phyloP scores from a whole-genome alignment of 2,888 invertebrate species.

The Phengaris alcon region DNA sequence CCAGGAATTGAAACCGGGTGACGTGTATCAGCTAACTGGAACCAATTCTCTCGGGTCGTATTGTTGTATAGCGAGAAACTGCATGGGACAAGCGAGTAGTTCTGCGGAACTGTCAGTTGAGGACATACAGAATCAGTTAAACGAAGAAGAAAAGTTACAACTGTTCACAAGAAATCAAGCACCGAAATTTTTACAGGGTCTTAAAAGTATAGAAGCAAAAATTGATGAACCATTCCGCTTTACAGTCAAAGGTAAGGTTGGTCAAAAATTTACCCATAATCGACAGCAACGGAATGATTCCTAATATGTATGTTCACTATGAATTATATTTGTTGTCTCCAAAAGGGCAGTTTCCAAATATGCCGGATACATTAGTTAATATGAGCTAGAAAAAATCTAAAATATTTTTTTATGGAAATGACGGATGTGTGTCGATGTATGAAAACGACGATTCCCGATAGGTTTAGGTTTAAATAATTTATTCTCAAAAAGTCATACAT shows the following conservation, averaged over 20 bases:
- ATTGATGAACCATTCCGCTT: slow-evolving; percentile 91
- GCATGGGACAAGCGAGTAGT: slow-evolving; percentile 94
- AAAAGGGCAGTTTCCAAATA: no score
- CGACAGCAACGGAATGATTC: no score
- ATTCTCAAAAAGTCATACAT: no score
- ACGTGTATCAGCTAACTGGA: slow-evolving; percentile 94
- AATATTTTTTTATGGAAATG: no score
- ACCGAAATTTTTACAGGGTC: slow-evolving; percentile 88
- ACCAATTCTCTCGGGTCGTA: slow-evolving; percentile 94
- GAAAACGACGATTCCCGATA: no score
- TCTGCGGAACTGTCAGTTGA: slow-evolving; percentile 92
- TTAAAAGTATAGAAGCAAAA: slow-evolving; percentile 89
- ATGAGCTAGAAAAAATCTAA: no score
- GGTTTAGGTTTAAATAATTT: no score
- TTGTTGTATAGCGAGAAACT: slow-evolving; percentile 92
- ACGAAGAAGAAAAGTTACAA: slow-evolving; percentile 90
- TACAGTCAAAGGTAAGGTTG: slow-evolving; percentile 84
- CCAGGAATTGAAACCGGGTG: slow-evolving; percentile 93
- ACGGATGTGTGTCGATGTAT: no score
- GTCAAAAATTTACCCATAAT: no score
- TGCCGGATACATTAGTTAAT: no score
- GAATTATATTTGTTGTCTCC: no score
- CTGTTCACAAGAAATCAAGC: slow-evolving; percentile 88
- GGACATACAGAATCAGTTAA: slow-evolving; percentile 93
- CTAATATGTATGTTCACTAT: no score